Percentiles rank a stretch among this genome's conserved stretches.
Evolutionary conservation across 2,888 invertebrate genomes (phyloP).

Genomic region (Eueremaeus valkanovi): DNA sequence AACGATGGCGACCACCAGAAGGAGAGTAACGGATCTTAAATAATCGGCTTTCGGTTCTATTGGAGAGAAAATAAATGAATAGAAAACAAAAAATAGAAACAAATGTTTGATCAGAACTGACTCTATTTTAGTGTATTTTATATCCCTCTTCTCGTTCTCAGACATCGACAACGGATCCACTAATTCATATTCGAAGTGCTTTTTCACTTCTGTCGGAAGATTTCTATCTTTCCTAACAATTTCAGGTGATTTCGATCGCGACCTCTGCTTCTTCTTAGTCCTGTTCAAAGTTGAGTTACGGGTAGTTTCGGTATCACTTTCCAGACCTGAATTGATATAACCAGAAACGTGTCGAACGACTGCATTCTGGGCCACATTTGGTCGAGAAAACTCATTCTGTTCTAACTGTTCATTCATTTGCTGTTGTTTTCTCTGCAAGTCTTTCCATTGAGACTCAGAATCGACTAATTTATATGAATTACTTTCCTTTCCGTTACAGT

Average conservation of each 20-base stretch:
- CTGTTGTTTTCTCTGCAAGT: slow-evolving; percentile 66
- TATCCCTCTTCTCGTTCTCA: slow-evolving; percentile 58
- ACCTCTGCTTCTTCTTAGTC: slow-evolving; percentile 42
- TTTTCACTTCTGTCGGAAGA: slow-evolving; percentile 72
- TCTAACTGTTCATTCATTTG: slow-evolving; percentile 53
- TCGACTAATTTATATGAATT: slow-evolving; percentile 67
- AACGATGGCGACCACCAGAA: slow-evolving; percentile 42
- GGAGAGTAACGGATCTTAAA: slow-evolving; percentile 47
- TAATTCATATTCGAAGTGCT: slow-evolving; percentile 80
- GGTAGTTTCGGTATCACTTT: slow-evolving; percentile 55
- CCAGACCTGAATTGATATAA: slow-evolving; percentile 54
- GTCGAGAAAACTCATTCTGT: neutral
- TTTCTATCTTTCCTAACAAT: slow-evolving; percentile 61
- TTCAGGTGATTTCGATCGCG: slow-evolving; percentile 59
- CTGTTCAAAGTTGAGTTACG: slow-evolving; percentile 38
- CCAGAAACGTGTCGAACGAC: slow-evolving; percentile 47
- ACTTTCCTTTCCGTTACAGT: slow-evolving; percentile 23
- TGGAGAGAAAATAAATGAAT: neutral
- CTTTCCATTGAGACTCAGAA: slow-evolving; percentile 82
- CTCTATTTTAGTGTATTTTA: slow-evolving; percentile 48
- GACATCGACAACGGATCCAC: slow-evolving; percentile 85
- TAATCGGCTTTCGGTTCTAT: slow-evolving; percentile 46
- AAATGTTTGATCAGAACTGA: slow-evolving; percentile 40
- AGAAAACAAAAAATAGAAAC: neutral
- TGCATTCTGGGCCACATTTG: slow-evolving; percentile 39